Percentiles rank a stretch among this genome's conserved stretches.
Conservation (phyloP, 2,888 invertebrate species). For the Hyposoter dolosus region DNA sequence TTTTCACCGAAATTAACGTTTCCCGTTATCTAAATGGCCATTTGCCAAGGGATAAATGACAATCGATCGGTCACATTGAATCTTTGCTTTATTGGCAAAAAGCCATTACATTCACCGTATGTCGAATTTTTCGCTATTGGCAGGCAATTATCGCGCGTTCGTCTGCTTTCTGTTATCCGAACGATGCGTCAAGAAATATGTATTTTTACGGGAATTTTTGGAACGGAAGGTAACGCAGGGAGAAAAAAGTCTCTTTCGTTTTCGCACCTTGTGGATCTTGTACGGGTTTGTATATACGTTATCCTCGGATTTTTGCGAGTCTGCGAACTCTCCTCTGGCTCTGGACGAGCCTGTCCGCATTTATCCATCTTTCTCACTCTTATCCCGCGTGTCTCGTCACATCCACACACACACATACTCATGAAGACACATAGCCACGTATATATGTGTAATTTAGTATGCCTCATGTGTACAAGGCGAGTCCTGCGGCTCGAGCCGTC, state of each 20-base stretch:
- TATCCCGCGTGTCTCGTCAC: constrained; percentile 49
- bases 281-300: neutral
- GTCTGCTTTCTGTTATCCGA: neutral
- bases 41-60: constrained; percentile 24
- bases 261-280: constrained; percentile 41
- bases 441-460: constrained; percentile 41
- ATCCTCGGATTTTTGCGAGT: constrained; percentile 34
- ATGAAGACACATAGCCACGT: constrained; percentile 13
- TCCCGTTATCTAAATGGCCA: constrained; percentile 11
- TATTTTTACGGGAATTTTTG: neutral
- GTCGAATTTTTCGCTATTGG: neutral
- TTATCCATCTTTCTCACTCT: constrained; percentile 55
- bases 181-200: neutral
- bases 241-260: constrained; percentile 21
- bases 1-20: neutral
- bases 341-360: constrained; percentile 64
- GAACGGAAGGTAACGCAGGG: constrained; percentile 10
- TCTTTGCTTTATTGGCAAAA: constrained; percentile 18
- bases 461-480: constrained; percentile 75
- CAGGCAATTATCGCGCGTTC: neutral
- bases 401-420: constrained; percentile 42
- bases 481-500: constrained; percentile 73
- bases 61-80: constrained; percentile 23
- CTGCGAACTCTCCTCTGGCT: constrained; percentile 26
- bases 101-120: constrained; percentile 2